Evolutionary conservation across 1,140 invertebrate species (phyloP).

Genomic region (Micrasema minimum): DNA sequence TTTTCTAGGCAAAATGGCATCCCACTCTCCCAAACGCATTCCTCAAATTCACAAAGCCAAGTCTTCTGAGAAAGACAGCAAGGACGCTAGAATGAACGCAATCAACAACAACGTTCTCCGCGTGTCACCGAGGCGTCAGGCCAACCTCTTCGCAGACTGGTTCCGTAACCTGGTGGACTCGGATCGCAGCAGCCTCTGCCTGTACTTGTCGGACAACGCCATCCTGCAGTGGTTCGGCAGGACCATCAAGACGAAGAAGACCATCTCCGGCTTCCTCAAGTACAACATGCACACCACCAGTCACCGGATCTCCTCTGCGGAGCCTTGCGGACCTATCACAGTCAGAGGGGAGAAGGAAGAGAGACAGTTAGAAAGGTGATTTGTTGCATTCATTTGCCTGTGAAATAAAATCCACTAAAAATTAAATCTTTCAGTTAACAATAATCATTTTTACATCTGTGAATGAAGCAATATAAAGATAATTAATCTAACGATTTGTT

Average conservation of each 20-base stretch:
- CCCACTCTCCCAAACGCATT: conserved; percentile 14
- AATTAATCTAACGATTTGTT: too few relatives aligned
- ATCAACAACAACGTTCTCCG: conserved; percentile 45
- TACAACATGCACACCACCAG: conserved; percentile 62
- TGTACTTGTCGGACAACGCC: conserved; percentile 67
- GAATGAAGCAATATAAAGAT: too few relatives aligned
- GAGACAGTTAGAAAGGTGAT: conserved; percentile 55
- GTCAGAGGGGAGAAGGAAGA: conserved; percentile 54
- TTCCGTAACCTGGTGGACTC: conserved; percentile 62
- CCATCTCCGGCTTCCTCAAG: conserved; percentile 60
- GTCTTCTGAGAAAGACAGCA: conserved; percentile 3
- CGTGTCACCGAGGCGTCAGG: conserved; percentile 22
- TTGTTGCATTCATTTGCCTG: too few relatives aligned
- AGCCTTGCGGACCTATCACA: conserved; percentile 59
- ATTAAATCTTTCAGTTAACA: too few relatives aligned
- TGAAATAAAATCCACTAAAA: too few relatives aligned
- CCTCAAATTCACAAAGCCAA: not conserved
- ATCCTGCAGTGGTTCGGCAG: conserved; percentile 70
- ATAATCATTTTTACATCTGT: too few relatives aligned
- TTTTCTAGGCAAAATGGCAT: conserved; percentile 16
- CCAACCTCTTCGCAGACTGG: conserved; percentile 58
- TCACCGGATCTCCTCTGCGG: conserved; percentile 61
- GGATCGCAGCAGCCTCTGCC: conserved; percentile 59
- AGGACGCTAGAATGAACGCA: conserved; percentile 38
- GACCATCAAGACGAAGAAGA: conserved; percentile 67